phyloP scores from a whole-genome alignment of 2,797 vertebrate species.

The Hypotaenidia philippensis region DNA sequence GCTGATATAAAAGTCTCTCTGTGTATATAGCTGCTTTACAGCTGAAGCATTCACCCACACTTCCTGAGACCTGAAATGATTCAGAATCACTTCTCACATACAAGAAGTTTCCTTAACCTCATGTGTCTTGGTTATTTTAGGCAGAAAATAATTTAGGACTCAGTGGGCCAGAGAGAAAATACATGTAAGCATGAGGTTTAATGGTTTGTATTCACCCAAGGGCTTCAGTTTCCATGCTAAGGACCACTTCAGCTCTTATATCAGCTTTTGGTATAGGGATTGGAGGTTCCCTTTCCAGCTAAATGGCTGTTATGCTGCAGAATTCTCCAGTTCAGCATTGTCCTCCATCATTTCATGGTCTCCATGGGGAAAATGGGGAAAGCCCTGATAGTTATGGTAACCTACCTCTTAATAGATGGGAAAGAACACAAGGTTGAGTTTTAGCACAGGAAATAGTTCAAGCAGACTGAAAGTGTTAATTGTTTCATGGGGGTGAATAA shows the following conservation, averaged over 20 bases:
- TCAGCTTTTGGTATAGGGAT: background rate
- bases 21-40: background rate
- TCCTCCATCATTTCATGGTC: background rate
- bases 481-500: background rate
- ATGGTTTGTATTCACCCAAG: background rate
- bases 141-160: conserved; percentile 16
- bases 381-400: background rate
- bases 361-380: background rate
- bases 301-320: background rate
- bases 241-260: background rate
- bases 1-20: background rate
- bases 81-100: background rate
- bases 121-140: background rate
- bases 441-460: accelerated
- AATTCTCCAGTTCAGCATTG: background rate
- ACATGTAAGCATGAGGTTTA: background rate
- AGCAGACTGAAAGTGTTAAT: background rate
- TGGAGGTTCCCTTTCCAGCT: background rate
- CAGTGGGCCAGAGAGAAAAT: background rate
- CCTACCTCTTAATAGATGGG: background rate
- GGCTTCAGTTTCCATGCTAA: background rate
- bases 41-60: background rate
- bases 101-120: background rate
- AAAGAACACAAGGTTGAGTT: accelerated
- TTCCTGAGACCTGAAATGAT: background rate